phyloP scores from a whole-genome alignment of 2,888 invertebrate genomes.

The Campoletis raptor region DNA sequence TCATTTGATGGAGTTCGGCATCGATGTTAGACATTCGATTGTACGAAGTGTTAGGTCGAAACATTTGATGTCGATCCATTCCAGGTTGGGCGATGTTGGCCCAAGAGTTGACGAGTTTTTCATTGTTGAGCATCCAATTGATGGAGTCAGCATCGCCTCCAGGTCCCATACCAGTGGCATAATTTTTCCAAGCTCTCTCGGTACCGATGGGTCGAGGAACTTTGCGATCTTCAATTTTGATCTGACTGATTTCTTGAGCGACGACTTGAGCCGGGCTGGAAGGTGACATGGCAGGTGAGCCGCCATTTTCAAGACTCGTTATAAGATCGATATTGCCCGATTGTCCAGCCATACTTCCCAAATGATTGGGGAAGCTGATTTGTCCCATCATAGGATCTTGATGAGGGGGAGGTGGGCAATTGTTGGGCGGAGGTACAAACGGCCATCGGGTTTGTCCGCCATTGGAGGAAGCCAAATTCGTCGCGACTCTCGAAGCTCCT shows the following conservation, averaged over 20 bases:
- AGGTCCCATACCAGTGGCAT: slow-evolving; percentile 79
- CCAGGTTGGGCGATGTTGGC: slow-evolving; percentile 77
- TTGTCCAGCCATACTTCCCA: slow-evolving; percentile 77
- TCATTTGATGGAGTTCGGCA: slow-evolving; percentile 85
- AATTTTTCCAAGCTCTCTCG: slow-evolving; percentile 91
- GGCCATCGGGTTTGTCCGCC: slow-evolving; percentile 83
- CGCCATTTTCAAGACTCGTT: slow-evolving; percentile 84
- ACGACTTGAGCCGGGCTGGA: slow-evolving; percentile 85
- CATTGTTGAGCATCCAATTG: slow-evolving; percentile 85
- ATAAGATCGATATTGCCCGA: slow-evolving; percentile 80
- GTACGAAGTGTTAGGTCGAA: slow-evolving; percentile 80
- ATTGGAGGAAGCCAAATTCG: slow-evolving; percentile 77
- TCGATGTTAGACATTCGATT: slow-evolving; percentile 81
- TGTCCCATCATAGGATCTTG: slow-evolving; percentile 82
- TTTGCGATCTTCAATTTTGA: slow-evolving; percentile 86
- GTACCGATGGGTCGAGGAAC: slow-evolving; percentile 92
- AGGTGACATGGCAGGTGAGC: slow-evolving; percentile 85
- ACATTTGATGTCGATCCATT: slow-evolving; percentile 83
- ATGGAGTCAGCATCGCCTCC: slow-evolving; percentile 83
- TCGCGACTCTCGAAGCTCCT: slow-evolving; percentile 73
- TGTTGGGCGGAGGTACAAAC: slow-evolving; percentile 80
- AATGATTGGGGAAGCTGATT: slow-evolving; percentile 81
- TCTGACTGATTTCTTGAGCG: slow-evolving; percentile 81
- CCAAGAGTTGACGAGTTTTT: slow-evolving; percentile 83
- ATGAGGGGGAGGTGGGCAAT: slow-evolving; percentile 77